These are phyloP conservation scores for Pollicipes pollicipes DNA, from an alignment of 1,140 invertebrate species.

Conservation along the genomic window DNA sequence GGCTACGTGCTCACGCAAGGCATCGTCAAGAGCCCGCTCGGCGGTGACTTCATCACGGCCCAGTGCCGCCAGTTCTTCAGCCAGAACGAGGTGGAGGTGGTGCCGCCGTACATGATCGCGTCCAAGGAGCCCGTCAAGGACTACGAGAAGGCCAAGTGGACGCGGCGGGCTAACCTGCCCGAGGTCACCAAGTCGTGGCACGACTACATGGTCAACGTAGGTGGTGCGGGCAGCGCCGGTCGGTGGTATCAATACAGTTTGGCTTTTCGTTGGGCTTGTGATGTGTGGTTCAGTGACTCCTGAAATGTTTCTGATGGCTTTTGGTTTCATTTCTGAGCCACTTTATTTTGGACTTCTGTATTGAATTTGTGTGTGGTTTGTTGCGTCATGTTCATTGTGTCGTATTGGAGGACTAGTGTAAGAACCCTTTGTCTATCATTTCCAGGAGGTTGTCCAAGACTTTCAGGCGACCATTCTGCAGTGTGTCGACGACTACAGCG, in stretches of 20 bases:
- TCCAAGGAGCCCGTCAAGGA: slow-evolving; percentile 70
- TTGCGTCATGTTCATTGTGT: too few relatives aligned
- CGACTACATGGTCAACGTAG: slow-evolving; percentile 37
- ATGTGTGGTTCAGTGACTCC: too few relatives aligned
- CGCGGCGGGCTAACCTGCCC: slow-evolving; percentile 53
- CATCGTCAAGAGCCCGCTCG: slow-evolving; percentile 76
- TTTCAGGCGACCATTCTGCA: slow-evolving; percentile 62
- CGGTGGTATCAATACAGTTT: too few relatives aligned
- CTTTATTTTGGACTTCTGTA: too few relatives aligned
- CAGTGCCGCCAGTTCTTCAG: slow-evolving; percentile 29
- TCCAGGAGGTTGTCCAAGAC: slow-evolving; percentile 54
- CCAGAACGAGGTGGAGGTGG: slow-evolving; percentile 58
- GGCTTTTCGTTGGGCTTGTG: too few relatives aligned
- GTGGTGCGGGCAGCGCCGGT: background rate
- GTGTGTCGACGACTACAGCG: slow-evolving; percentile 39
- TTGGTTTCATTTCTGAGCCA: too few relatives aligned
- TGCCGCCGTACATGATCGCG: slow-evolving; percentile 68
- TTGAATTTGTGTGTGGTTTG: too few relatives aligned
- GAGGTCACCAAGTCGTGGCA: slow-evolving; percentile 77
- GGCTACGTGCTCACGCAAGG: slow-evolving; percentile 68
- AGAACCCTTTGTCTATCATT: background rate
- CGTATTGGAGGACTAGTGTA: too few relatives aligned
- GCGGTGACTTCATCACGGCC: slow-evolving; percentile 65
- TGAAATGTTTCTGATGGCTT: too few relatives aligned
- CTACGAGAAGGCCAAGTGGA: slow-evolving; percentile 61